phyloP scores from a whole-genome alignment of 2,113 vertebrate genomes.

The Archilochus colubris region DNA sequence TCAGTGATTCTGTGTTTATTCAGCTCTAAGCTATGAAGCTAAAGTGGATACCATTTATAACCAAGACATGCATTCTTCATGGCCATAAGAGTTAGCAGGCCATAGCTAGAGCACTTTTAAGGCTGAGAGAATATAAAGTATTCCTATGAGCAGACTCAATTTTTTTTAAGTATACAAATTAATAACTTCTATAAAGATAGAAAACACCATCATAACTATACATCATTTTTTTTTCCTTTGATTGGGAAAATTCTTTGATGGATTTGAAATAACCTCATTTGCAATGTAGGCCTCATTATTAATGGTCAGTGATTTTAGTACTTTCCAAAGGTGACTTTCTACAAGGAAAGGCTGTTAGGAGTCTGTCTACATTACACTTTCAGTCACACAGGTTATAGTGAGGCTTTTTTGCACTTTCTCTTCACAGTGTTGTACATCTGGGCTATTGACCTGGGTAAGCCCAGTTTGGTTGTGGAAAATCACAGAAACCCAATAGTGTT shows the following conservation, averaged over 20 bases:
- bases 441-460: slow-evolving; percentile 35
- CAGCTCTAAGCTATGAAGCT: slow-evolving; percentile 65
- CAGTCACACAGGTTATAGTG: background rate
- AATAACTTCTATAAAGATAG: slow-evolving; percentile 62
- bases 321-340: slow-evolving; percentile 61
- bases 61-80: slow-evolving; percentile 69
- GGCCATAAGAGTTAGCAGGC: slow-evolving; percentile 69
- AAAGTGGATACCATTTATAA: slow-evolving; percentile 76
- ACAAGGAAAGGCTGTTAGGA: slow-evolving; percentile 33
- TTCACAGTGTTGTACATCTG: background rate
- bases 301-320: slow-evolving; percentile 66
- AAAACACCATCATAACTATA: slow-evolving; percentile 24
- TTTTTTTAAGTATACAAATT: slow-evolving; percentile 61
- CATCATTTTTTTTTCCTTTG: background rate
- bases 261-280: slow-evolving; percentile 49
- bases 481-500: slow-evolving; percentile 29
- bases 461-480: slow-evolving; percentile 41
- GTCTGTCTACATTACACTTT: background rate
- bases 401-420: background rate
- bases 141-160: slow-evolving; percentile 10
- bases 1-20: slow-evolving; percentile 73
- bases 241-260: slow-evolving; percentile 41
- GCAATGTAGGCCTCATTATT: slow-evolving; percentile 34
- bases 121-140: slow-evolving; percentile 50
- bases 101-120: slow-evolving; percentile 64